A percentile compares a stretch with the other conserved stretches of the same genome.
phyloP scores from a whole-genome alignment of 2,888 invertebrate genomes.

The Heliconius hortense region DNA sequence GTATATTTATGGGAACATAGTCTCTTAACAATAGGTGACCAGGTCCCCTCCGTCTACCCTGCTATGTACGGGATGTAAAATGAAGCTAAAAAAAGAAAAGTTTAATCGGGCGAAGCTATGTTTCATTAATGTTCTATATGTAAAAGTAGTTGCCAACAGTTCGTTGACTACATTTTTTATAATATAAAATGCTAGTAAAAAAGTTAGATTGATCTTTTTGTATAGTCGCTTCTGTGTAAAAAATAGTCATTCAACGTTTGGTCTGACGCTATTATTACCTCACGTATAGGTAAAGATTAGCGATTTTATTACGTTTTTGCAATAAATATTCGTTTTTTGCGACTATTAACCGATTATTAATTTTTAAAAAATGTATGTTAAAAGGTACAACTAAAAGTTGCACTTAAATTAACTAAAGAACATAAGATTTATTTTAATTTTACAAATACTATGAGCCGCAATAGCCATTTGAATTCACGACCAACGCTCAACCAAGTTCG shows the following conservation, averaged over 20 bases:
- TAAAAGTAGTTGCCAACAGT: not conserved
- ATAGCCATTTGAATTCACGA: too few species aligned
- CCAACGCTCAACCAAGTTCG: too few species aligned
- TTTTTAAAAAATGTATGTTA: not conserved
- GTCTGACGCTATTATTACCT: not conserved
- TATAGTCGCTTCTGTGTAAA: not conserved
- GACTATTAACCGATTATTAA: not conserved
- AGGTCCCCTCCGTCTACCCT: too few species aligned
- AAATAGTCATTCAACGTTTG: not conserved
- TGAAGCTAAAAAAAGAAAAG: not conserved
- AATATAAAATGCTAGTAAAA: constrained; percentile 7
- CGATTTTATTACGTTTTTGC: not conserved
- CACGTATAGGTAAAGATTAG: not conserved
- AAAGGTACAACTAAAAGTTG: not conserved
- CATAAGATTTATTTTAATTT: too few species aligned
- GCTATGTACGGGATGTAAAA: not conserved
- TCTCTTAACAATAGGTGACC: too few species aligned
- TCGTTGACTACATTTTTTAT: constrained; percentile 22
- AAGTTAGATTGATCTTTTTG: not conserved
- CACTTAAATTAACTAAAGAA: not conserved
- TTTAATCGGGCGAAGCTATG: not conserved
- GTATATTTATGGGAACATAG: too few species aligned
- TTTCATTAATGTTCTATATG: not conserved
- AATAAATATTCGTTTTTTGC: not conserved
- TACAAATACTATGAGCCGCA: too few species aligned